phyloP scores from a whole-genome alignment of 2,888 invertebrate genomes.

The Globia sparganii region DNA sequence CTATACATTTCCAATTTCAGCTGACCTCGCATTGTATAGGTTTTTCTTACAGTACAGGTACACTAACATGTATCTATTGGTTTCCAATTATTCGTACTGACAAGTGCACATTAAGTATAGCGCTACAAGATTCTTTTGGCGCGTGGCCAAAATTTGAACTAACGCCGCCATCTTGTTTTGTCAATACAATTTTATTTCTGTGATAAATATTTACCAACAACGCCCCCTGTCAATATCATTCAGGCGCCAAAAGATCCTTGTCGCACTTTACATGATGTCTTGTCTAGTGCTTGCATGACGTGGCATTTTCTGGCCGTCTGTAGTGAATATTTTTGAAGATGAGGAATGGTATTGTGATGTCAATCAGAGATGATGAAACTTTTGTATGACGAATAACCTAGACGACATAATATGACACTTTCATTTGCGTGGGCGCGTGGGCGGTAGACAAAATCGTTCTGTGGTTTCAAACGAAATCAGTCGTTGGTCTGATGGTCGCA shows the following conservation, averaged over 20 bases:
- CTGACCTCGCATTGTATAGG: no score
- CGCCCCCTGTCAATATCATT: background rate
- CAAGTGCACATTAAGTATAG: background rate
- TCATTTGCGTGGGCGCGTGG: background rate
- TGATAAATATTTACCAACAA: background rate
- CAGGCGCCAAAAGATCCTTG: background rate
- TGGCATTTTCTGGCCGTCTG: background rate
- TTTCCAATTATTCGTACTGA: background rate
- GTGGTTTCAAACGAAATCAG: background rate
- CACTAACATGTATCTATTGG: background rate
- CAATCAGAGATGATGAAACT: conserved; percentile 16
- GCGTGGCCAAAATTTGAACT: background rate
- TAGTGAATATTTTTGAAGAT: conserved; percentile 23
- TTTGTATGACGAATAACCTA: background rate
- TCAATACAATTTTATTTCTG: background rate
- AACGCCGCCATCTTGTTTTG: background rate
- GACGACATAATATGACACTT: background rate
- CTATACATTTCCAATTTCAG: no score
- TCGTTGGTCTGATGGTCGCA: background rate
- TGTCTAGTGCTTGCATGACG: background rate
- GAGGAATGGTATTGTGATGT: conserved; percentile 21
- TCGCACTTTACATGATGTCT: background rate
- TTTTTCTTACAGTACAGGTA: no score
- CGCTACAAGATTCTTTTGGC: background rate
- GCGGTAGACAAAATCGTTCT: conserved; percentile 5